phyloP scores from a whole-genome alignment of 2,888 invertebrate species.

The Pachycephus smyrnensis region DNA sequence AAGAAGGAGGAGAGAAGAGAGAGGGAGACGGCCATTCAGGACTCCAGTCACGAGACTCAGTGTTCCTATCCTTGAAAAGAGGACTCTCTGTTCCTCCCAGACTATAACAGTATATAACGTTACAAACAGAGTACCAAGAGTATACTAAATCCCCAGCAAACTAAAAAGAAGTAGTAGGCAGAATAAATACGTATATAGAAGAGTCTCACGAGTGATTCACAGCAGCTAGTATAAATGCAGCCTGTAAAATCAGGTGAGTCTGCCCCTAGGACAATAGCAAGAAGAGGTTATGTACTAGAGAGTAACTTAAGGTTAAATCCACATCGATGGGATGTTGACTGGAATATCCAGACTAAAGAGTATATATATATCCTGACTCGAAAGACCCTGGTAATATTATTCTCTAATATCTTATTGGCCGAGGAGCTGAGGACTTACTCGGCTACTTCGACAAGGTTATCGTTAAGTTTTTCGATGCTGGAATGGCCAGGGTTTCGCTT shows the following conservation, averaged over 20 bases:
- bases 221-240: background rate
- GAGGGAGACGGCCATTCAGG: background rate
- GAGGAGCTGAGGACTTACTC: background rate
- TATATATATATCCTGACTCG: background rate
- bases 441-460: slow-evolving; percentile 5
- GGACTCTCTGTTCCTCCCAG: background rate
- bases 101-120: background rate
- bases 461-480: slow-evolving; percentile 27
- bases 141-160: background rate
- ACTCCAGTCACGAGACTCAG: background rate
- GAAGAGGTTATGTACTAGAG: background rate
- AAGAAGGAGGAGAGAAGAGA: background rate
- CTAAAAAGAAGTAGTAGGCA: background rate
- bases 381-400: background rate
- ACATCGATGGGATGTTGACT: background rate
- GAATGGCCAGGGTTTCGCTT: slow-evolving; percentile 45
- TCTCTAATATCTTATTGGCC: background rate
- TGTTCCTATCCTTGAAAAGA: background rate
- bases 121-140: background rate
- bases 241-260: background rate
- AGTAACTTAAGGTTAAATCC: background rate
- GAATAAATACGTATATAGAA: background rate
- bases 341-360: background rate
- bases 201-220: background rate
- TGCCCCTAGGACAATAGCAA: background rate